phyloP scores from a whole-genome alignment of 2,113 vertebrate genomes.

The Syrrhaptes paradoxus region DNA sequence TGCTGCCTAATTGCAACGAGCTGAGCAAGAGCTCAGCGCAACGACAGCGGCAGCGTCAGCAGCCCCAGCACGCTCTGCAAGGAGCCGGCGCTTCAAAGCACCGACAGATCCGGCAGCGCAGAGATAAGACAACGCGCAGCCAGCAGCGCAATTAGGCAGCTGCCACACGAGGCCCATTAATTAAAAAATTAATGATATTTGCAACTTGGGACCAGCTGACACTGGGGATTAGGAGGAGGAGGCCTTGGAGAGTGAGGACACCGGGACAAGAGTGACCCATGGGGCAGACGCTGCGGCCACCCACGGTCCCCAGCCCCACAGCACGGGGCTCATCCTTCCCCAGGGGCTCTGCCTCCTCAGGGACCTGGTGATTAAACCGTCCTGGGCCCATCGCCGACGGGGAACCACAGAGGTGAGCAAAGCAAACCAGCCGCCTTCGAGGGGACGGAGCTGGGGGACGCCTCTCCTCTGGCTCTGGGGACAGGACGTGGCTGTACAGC shows the following conservation, averaged over 20 bases:
- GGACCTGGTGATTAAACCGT: background rate
- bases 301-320: background rate
- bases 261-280: fast-evolving
- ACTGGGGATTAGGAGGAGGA: background rate
- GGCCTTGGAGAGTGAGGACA: fast-evolving
- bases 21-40: background rate
- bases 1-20: background rate
- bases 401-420: background rate
- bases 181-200: conserved; percentile 51
- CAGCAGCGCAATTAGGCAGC: conserved; percentile 34
- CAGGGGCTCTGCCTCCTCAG: fast-evolving
- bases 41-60: background rate
- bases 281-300: background rate
- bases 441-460: background rate
- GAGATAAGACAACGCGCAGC: conserved; percentile 55
- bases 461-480: background rate
- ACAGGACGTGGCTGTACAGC: background rate
- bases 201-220: background rate
- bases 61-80: background rate
- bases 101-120: conserved; percentile 1
- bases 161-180: conserved; percentile 54
- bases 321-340: background rate
- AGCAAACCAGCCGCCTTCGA: background rate
- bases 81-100: conserved; percentile 9
- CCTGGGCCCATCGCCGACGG: fast-evolving